Conservation (phyloP, 2,888 invertebrate genomes). For the Harpalus rubripes region DNA sequence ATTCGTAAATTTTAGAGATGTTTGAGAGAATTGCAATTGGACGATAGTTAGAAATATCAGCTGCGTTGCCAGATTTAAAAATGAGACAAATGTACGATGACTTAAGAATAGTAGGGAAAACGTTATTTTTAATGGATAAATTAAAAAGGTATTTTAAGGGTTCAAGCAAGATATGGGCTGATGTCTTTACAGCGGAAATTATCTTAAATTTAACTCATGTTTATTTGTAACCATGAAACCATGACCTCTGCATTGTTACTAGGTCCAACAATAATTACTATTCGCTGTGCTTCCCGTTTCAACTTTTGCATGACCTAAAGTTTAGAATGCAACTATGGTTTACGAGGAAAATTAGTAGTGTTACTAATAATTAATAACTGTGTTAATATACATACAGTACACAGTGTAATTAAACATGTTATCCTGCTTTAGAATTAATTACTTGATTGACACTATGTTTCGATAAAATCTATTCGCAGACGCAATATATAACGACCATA, state of each 20-base stretch:
- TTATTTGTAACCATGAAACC: too few relatives aligned
- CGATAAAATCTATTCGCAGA: neutral
- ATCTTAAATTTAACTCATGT: too few relatives aligned
- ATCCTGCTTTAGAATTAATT: neutral
- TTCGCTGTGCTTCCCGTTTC: neutral
- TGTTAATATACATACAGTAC: neutral
- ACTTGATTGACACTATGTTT: neutral
- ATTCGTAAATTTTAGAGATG: too few relatives aligned
- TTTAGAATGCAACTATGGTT: neutral
- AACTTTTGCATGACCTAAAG: neutral
- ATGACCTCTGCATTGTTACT: neutral
- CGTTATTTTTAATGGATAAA: too few relatives aligned
- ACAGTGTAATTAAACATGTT: neutral
- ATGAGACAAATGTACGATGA: too few relatives aligned
- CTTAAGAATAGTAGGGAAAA: too few relatives aligned
- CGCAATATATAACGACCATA: neutral
- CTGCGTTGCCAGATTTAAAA: too few relatives aligned
- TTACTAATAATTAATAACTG: neutral
- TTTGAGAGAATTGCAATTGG: too few relatives aligned
- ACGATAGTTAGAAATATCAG: too few relatives aligned
- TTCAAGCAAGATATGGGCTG: too few relatives aligned
- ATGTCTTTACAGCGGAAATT: too few relatives aligned
- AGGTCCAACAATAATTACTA: neutral
- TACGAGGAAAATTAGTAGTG: neutral
- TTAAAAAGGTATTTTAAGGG: too few relatives aligned